Percentiles rank a stretch among this genome's conserved stretches.
Conservation (phyloP, 2,888 invertebrate species). For the Brachyopa scutellaris region DNA sequence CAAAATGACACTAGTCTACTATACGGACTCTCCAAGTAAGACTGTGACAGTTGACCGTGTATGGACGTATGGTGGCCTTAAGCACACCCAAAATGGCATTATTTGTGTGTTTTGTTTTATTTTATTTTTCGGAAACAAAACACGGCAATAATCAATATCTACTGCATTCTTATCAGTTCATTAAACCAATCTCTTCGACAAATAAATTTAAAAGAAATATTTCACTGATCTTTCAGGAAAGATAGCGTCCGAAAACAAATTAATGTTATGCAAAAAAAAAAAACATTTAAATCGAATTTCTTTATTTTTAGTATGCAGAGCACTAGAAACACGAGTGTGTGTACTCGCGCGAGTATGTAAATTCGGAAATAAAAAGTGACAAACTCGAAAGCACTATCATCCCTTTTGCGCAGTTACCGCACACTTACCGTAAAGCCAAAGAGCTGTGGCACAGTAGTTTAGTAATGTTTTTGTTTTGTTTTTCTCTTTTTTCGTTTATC, state of each 20-base stretch:
- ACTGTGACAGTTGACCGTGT: no score
- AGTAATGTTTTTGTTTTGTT: background rate
- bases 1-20: no score
- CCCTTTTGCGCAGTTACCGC: conserved; percentile 14
- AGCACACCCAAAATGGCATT: no score
- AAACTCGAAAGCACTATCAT: no score
- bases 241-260: background rate
- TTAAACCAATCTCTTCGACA: background rate
- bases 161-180: background rate
- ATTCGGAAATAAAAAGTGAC: conserved; percentile 1
- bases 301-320: no score
- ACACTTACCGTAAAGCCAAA: background rate
- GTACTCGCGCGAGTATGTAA: no score
- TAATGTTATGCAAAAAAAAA: background rate
- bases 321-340: no score
- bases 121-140: background rate
- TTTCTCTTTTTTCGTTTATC: background rate
- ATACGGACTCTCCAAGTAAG: no score
- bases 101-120: background rate
- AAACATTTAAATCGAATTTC: no score
- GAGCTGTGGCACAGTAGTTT: background rate
- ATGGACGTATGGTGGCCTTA: no score
- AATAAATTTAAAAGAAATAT: background rate
- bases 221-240: background rate
- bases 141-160: no score